Percentiles rank a stretch among this genome's conserved stretches.
phyloP scores from a whole-genome alignment of 2,888 invertebrate species.

The Calliphora vomitoria region DNA sequence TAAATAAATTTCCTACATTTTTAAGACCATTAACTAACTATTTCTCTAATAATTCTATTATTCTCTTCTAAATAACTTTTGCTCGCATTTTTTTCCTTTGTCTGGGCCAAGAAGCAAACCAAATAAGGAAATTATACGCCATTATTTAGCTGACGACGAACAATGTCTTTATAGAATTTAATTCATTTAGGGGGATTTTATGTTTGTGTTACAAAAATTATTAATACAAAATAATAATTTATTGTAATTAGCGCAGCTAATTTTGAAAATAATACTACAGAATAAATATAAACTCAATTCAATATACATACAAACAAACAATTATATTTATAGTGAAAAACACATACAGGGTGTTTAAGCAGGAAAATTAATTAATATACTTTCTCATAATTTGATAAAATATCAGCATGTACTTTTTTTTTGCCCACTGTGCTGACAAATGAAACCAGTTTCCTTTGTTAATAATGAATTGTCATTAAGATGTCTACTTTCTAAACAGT shows the following conservation, averaged over 20 bases:
- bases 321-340: neutral
- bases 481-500: no score
- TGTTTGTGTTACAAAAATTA: conserved; percentile 25
- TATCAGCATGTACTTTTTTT: no score
- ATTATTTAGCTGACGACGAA: conserved; percentile 52
- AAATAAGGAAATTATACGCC: conserved; percentile 66
- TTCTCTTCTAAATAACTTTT: conserved; percentile 8
- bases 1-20: conserved; percentile 75
- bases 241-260: conserved; percentile 72
- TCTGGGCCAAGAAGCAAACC: neutral
- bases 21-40: conserved; percentile 44
- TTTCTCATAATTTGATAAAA: no score
- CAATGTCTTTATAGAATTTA: conserved; percentile 23
- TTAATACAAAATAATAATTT: conserved; percentile 57
- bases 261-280: conserved; percentile 19
- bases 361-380: neutral
- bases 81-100: conserved; percentile 28
- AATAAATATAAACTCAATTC: neutral
- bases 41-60: conserved; percentile 39
- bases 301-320: neutral
- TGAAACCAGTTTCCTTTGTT: no score
- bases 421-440: no score
- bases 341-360: neutral
- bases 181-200: neutral
- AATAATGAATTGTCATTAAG: no score